Evolutionary conservation across 2,888 invertebrate genomes (phyloP), one percentile per base, ranked within the genome.

Genomic region (Leptinotarsa peninsularis): DNA sequence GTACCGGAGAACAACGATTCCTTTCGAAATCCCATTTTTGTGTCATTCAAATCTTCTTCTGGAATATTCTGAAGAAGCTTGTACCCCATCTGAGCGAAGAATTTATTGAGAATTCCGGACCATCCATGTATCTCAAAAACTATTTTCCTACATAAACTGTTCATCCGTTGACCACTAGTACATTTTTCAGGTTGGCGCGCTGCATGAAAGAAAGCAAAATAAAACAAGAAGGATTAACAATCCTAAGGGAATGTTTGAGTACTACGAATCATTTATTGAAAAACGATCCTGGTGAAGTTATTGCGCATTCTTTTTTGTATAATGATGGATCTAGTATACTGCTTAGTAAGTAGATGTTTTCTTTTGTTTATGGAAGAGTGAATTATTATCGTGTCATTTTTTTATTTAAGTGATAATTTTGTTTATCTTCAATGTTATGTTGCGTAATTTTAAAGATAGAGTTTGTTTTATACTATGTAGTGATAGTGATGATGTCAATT

Each of bases 101-200:
- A 23, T 84, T 83, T 72, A 79, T 84, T 10, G 82, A 83, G 74
- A 76, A 82, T 76, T 81, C 81, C 21, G 84, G 84, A 66, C 78
- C 82, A n/a, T 52, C 49, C 58, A 79, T 74, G 84, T 84, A 82
- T 76, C 58, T 21, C 67, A 52, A 58, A 7, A 21, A 58, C 7
- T 18, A 13, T 18, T 58, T 10, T 43, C 10, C 43, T 10, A 10
- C 43, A 43, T 43, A 3, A 43, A 43, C 10, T 2, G 33, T 33
- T 33, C 33, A 5, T 21, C 21, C 23, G 43, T 43, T 43, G 10
- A 43, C 43, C 43, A 43, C 43, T 43, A 43, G 10, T 33, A 23
- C 15, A 63, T 58, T 60, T 80, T 76, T 63, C 67, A 80, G 80
- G 49, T 72, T 80, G 58, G 49, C 76, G 17, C 67, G 67, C 54